Evolutionary conservation across 2,888 invertebrate genomes (phyloP).

Genomic region (Arrhopalites spinosus): DNA sequence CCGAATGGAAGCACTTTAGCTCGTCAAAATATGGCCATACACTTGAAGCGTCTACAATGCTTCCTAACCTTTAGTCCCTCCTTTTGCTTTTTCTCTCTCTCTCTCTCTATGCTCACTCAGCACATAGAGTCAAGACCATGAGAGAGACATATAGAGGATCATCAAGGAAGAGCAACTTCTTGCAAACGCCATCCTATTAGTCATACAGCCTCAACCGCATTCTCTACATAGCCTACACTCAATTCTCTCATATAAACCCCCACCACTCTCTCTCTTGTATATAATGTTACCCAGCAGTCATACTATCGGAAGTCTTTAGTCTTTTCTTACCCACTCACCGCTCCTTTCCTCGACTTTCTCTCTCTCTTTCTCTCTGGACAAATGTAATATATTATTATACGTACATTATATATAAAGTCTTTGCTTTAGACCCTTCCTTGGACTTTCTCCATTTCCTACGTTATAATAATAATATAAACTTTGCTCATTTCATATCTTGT

Average conservation of each 20-base stretch:
- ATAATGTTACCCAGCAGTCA: too few species aligned
- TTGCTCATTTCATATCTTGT: too few species aligned
- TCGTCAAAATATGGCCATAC: constrained; percentile 32
- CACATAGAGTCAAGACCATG: not conserved
- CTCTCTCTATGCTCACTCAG: not conserved
- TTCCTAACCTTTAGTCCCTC: constrained; percentile 6
- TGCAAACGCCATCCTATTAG: constrained; percentile 16
- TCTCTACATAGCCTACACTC: not conserved
- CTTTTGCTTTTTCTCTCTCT: constrained; percentile 5
- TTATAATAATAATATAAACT: too few species aligned
- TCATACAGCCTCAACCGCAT: not conserved
- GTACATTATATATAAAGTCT: too few species aligned
- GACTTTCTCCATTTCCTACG: too few species aligned
- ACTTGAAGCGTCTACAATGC: constrained; percentile 4
- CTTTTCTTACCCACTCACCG: not conserved
- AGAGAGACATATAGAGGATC: constrained; percentile 10
- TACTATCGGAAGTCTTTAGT: constrained; percentile 1
- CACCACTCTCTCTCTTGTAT: too few species aligned
- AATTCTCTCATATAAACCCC: not conserved
- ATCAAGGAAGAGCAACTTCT: constrained; percentile 12
- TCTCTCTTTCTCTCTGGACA: not conserved
- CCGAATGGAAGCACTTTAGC: constrained; percentile 11
- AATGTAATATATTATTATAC: not conserved
- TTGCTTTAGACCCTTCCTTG: too few species aligned
- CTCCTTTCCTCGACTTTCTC: not conserved